Evolutionary conservation across 2,888 invertebrate genomes (phyloP), one percentile per base, ranked within the genome.

Genomic region (Pyrrhia umbra): DNA sequence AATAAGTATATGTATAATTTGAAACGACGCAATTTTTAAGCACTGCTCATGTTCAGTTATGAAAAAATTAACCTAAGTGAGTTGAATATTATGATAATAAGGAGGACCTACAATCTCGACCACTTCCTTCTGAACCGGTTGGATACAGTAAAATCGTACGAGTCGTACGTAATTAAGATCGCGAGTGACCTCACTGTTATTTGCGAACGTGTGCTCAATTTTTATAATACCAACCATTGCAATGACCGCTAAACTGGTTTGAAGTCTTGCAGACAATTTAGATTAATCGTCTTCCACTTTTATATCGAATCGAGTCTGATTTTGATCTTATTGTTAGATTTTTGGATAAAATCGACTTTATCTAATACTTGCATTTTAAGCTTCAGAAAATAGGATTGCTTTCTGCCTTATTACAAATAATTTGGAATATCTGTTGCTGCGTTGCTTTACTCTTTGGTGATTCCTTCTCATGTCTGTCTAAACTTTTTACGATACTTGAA

Each of bases 81-180:
- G 9, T 25, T 39, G 4, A 13, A 40, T 45, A 39, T 16, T 13
- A 25, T 54, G 15, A 47, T 51, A 18, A 43, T 46, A 65, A 46
- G 42, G 46, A 60, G 67, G 46, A 55, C 30, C 55, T 64, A 34
- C 58, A 56, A 75, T 64, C 68, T 47, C 47, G 47, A 54, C 63
- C 63, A 64, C 64, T 63, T 79, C 65, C 63, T 78, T 60, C 27
- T 50, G 37, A 60, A 81, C 80, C 68, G 72, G 77, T 79, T 79
- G 43, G 56, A 67, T 75, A 75, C 73, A 65, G 66, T 79, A 67
- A 75, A 79, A 72, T 81, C 72, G 45, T 65, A 79, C 62, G 66
- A 81, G 40, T 34, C 13, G 34, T 5, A 59, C 49, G 59, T 58
- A 73, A 76, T 76, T 79, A 70, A 62, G 68, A 72, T 60, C 57